Evolutionary conservation across 2,797 vertebrate species (phyloP), one percentile per base, ranked within the genome.

Genomic region (Octomys mimax): DNA sequence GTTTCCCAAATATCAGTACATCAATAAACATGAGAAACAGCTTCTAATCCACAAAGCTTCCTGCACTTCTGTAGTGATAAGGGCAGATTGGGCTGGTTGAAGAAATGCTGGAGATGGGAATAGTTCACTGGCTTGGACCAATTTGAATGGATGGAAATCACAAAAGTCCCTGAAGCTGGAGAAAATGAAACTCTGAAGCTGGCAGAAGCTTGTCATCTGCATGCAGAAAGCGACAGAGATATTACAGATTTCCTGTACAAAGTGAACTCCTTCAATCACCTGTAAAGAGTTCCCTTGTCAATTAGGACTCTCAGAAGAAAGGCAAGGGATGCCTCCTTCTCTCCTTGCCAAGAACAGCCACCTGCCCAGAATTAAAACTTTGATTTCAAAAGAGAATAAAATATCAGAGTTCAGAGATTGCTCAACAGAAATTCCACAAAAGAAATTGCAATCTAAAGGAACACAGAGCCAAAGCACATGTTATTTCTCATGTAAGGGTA

Each of bases 21-120:
- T 98, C 98, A 98, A 98, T 98, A 98, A 98, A 98, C 97, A 98
- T 96, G 98, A 98, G 98, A 97, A 98, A 96, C 92, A 98, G 96
- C 96, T 97, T 98, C 97, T 98, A 98, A 98, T 97, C 96, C 97
- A 97, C 97, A 97, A 97, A 98, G 98, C 97, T 97, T 95, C 96
- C 0, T 0, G 97, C 95, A 95, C 71, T 93, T 96, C 94, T 94
- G 92, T 96, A 97, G 96, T 97, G 97, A 97, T 97, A 97, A 98
- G 96, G 97, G 97, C 95, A 97, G 98, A 98, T 96, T 97, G 97
- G 83, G 97, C 97, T 98, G 97, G 94, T 93, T 96, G 89, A 94
- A 91, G 93, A 93, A 98, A 98, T n/a, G 78, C 92, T 80, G 82
- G 87, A 96, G 92, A 97, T 93, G 96, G 97, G 96, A 98, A 95